Evolutionary conservation across 1,140 invertebrate genomes (phyloP).

Genomic region (Batillaria attramentaria): DNA sequence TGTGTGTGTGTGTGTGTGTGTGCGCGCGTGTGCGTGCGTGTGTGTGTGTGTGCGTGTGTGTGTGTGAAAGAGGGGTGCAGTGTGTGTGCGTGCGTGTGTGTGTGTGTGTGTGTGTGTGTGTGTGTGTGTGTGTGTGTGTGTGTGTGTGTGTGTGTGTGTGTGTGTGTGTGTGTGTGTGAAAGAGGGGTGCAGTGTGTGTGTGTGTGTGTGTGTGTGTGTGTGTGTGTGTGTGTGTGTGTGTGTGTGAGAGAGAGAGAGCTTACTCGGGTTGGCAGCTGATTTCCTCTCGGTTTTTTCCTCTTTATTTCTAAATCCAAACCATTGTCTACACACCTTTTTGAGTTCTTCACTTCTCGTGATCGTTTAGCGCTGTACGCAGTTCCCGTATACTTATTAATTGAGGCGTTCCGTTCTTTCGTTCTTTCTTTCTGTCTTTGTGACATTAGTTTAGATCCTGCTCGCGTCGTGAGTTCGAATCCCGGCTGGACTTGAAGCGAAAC

Average conservation of each 20-base stretch:
- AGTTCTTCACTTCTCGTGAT: neutral
- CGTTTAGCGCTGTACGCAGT: neutral
- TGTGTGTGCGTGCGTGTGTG: neutral
- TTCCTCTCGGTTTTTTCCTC: neutral
- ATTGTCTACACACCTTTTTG: neutral
- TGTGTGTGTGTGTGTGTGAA: neutral
- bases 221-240: constrained; percentile 2
- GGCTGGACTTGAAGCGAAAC: no score
- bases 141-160: neutral
- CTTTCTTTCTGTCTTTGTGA: no score
- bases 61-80: neutral
- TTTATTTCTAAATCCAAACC: neutral
- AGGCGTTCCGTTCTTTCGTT: no score
- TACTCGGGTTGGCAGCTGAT: neutral
- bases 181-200: neutral
- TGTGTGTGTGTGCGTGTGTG: neutral
- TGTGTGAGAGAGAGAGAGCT: neutral
- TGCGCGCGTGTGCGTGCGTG: neutral
- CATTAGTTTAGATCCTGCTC: no score
- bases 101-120: neutral
- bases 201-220: constrained; percentile 2
- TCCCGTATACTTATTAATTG: neutral
- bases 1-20: constrained; percentile 2
- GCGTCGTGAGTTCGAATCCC: no score
- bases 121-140: constrained; percentile 2